Percentiles rank a stretch among this genome's conserved stretches.
phyloP scores from a whole-genome alignment of 1,140 invertebrate species.

The Achatina immaculata region DNA sequence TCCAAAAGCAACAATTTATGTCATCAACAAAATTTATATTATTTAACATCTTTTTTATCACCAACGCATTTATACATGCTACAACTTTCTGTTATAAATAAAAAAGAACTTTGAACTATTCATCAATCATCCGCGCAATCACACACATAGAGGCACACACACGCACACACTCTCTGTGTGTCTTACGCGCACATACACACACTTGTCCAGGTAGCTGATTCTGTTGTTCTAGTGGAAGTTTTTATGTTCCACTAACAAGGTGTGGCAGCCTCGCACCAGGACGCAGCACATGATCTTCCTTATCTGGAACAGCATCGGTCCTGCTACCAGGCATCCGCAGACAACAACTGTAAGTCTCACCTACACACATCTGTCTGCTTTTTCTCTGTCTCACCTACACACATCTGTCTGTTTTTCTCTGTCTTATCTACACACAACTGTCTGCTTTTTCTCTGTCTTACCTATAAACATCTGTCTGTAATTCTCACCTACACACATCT shows the following conservation, averaged over 20 bases:
- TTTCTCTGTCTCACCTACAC: no score
- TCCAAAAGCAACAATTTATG: no score
- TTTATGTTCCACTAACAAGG: neutral
- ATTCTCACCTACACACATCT: no score
- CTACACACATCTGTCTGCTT: no score
- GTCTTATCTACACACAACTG: no score
- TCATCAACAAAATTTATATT: no score
- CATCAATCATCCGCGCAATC: no score
- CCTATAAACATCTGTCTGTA: no score
- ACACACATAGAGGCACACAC: neutral
- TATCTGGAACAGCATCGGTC: neutral
- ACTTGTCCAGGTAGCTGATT: neutral
- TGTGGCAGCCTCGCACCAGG: slow-evolving; percentile 2
- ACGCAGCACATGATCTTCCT: neutral
- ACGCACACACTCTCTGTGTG: neutral
- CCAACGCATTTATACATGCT: neutral
- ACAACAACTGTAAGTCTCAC: slow-evolving; percentile 9
- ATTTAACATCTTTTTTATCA: no score
- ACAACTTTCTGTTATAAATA: neutral
- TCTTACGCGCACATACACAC: neutral
- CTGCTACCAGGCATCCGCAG: slow-evolving; percentile 15
- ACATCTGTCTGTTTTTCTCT: no score
- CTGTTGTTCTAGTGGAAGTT: neutral
- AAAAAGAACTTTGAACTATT: neutral
- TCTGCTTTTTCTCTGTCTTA: no score